Conservation (phyloP, 2,113 vertebrate species). For the Callaeas wilsoni region DNA sequence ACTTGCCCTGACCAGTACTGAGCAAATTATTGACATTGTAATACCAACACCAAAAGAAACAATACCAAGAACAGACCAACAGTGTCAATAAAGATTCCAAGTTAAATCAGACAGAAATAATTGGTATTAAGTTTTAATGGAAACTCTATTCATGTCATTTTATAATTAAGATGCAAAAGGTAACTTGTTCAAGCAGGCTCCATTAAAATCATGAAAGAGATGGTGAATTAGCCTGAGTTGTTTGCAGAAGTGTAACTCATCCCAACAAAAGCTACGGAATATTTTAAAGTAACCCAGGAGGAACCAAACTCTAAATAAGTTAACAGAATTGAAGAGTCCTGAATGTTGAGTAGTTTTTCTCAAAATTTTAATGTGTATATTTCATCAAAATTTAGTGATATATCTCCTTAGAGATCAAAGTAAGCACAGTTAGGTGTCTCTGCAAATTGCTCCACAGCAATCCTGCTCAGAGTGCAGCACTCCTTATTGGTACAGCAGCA, state of each 20-base stretch:
- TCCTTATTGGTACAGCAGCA: neutral
- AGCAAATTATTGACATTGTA: conserved; percentile 42
- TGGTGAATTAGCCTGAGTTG: neutral
- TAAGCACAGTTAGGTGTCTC: neutral
- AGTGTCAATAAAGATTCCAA: conserved; percentile 52
- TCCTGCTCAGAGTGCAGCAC: neutral
- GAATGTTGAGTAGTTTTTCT: neutral
- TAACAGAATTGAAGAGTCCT: neutral
- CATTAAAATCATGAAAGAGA: conserved; percentile 7
- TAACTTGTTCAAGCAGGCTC: conserved; percentile 54
- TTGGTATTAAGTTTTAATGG: conserved; percentile 61
- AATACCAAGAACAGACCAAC: conserved; percentile 20
- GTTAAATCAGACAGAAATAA: conserved; percentile 68
- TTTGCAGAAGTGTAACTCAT: neutral
- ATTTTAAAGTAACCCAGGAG: neutral
- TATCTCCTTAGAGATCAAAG: neutral
- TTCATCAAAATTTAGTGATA: neutral
- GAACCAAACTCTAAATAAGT: neutral
- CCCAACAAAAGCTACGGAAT: neutral
- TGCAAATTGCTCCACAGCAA: neutral
- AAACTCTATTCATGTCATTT: conserved; percentile 48
- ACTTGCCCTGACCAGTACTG: conserved; percentile 57
- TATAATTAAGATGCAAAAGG: conserved; percentile 50
- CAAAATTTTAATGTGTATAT: neutral
- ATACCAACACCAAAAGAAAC: conserved; percentile 42